Evolutionary conservation across 2,888 invertebrate species (phyloP).

Genomic region (Sericinus montela): DNA sequence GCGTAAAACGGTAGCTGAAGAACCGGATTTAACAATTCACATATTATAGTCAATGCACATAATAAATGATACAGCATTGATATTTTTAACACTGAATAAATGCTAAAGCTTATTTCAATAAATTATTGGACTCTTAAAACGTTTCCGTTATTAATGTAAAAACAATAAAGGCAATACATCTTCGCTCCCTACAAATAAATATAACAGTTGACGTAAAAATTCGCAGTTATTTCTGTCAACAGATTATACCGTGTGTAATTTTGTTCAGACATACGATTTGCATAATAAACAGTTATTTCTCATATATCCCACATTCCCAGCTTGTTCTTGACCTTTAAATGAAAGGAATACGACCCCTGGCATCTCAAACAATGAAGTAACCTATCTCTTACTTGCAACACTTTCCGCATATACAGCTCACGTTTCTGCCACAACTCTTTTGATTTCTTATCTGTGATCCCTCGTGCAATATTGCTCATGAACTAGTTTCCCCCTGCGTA

Average conservation of each 20-base stretch:
- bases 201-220: slow-evolving; percentile 21
- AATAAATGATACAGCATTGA: neutral
- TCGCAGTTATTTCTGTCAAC: slow-evolving; percentile 24
- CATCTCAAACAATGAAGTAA: slow-evolving; percentile 54
- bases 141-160: neutral
- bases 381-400: slow-evolving; percentile 55
- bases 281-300: slow-evolving; percentile 44
- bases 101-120: neutral
- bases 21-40: neutral
- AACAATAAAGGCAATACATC: neutral
- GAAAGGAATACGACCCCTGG: slow-evolving; percentile 53
- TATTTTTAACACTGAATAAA: slow-evolving; percentile 5
- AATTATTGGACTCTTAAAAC: neutral
- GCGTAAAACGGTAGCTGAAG: neutral
- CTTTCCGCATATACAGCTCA: slow-evolving; percentile 50
- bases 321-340: slow-evolving; percentile 68
- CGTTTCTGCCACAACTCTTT: slow-evolving; percentile 62
- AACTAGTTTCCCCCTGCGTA: slow-evolving; percentile 49
- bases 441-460: slow-evolving; percentile 62
- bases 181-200: slow-evolving; percentile 18
- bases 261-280: slow-evolving; percentile 39
- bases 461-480: slow-evolving; percentile 59
- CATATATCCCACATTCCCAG: slow-evolving; percentile 49
- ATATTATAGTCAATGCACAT: neutral
- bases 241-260: slow-evolving; percentile 24